Conservation (phyloP, 2,888 invertebrate genomes). For the Tanypteryx hageni region DNA sequence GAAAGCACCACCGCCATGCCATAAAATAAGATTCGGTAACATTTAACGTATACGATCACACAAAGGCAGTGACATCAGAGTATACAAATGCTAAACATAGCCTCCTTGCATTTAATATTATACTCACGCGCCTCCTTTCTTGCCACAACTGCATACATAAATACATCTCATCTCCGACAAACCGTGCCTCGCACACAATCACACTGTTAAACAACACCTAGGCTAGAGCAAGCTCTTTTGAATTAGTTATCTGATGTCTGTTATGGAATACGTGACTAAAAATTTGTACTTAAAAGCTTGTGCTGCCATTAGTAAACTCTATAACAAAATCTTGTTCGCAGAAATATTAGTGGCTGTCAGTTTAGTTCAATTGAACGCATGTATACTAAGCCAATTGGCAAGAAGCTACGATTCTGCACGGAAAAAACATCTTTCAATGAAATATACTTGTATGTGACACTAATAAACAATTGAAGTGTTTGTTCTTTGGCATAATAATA, state of each 20-base stretch:
- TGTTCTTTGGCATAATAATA: too few species aligned
- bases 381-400: too few species aligned
- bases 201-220: constrained; percentile 18
- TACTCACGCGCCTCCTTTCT: background rate
- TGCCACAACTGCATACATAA: background rate
- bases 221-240: constrained; percentile 22
- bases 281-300: constrained; percentile 17
- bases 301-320: background rate
- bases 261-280: background rate
- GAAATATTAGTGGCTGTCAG: too few species aligned
- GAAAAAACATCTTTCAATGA: too few species aligned
- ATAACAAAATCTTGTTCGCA: background rate
- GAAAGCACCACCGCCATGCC: background rate
- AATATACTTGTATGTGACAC: too few species aligned
- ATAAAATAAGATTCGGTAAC: constrained; percentile 31
- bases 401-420: too few species aligned
- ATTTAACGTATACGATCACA: constrained; percentile 29
- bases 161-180: background rate
- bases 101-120: constrained; percentile 14
- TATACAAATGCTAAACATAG: constrained; percentile 32
- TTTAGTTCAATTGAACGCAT: too few species aligned
- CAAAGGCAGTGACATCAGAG: constrained; percentile 32
- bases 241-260: background rate
- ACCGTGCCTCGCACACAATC: background rate
- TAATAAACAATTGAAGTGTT: too few species aligned